Evolutionary conservation across 2,113 vertebrate genomes (phyloP), one percentile per base, ranked within the genome.

Genomic region (Corythornis cristatus): DNA sequence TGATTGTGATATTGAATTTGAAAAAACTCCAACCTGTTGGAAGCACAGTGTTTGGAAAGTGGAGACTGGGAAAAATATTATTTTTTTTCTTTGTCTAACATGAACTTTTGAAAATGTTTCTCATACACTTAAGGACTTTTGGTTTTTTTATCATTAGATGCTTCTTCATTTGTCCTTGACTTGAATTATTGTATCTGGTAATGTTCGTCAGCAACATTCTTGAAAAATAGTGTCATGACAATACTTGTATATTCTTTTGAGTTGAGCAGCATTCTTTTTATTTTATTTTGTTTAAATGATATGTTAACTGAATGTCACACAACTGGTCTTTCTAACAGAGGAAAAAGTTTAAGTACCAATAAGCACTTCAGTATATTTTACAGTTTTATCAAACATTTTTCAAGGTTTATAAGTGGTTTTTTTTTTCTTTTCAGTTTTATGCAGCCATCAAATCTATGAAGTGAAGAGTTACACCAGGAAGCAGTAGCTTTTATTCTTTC

Each of bases 331-430:
- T 67, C 12, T 19, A 56, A 12, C 0, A 13, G 8, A 11, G 11
- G 10, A 10, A 64, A 60, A 61, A 3, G 0, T 13, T 62, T 22
- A 45, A 83, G 80, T 8, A 18, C 2, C 1, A 33, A 9, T 20
- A 22, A 33, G 8, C 1, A 67, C 0, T 0, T 42, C 48, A n/a
- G 9, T 15, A 4, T n/a, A 54, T 60, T 79, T 89, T 85, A 19
- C 3, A 3, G 45, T 80, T 73, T 12, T 22, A 11, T 53, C 18
- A 81, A 70, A 62, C 11, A 71, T 15, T 54, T 65, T 72, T 68
- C 50, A 29, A 60, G 12, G 4, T 81, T 53, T 71, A 51, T 3
- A 9, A n/a, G 26, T 7, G 43, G 43, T 17, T 29, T 0, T 17
- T 0, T 17, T 35, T 60, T 60, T 78, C 33, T 21, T 46, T 72